Conservation (phyloP, 2,888 invertebrate genomes). For the Julus scanicus region DNA sequence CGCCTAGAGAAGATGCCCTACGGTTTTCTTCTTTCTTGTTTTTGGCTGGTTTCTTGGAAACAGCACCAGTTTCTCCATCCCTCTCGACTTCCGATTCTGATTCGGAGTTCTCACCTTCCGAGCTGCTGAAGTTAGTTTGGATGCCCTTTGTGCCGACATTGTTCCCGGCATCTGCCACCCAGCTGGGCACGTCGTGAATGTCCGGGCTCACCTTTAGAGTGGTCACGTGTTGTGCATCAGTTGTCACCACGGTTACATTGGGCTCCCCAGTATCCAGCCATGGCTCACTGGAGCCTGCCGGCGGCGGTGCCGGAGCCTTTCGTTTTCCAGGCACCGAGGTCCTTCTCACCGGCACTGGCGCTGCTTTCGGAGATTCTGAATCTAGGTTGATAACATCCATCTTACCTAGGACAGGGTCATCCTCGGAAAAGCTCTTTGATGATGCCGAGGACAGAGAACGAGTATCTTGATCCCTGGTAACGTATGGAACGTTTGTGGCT, state of each 20-base stretch:
- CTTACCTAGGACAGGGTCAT: not conserved
- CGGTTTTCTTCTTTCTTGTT: conserved; percentile 63
- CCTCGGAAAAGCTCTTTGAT: conserved; percentile 8
- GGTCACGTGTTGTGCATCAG: conserved; percentile 49
- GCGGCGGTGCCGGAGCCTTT: conserved; percentile 58
- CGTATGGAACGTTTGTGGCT: not conserved
- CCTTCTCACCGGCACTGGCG: conserved; percentile 50
- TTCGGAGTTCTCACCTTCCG: conserved; percentile 21
- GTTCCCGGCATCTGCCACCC: conserved; percentile 44
- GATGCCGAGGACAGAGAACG: conserved; percentile 30
- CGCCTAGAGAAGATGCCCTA: conserved; percentile 82
- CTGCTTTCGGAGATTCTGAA: not conserved
- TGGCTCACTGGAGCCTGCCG: conserved; percentile 8
- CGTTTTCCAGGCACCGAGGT: conserved; percentile 56
- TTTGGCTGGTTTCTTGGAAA: conserved; percentile 37
- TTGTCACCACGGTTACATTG: conserved; percentile 9
- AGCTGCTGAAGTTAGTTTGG: conserved; percentile 55
- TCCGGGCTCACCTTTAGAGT: conserved; percentile 56
- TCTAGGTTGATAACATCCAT: conserved; percentile 43
- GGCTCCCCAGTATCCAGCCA: conserved; percentile 44
- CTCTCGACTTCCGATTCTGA: conserved; percentile 52
- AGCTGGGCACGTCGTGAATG: conserved; percentile 56
- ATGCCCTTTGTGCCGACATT: conserved; percentile 54
- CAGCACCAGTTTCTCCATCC: conserved; percentile 50
- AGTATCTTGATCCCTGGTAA: not conserved